Base-by-base conservation (phyloP, 2,797 vertebrate genomes). In the Chromobotia macracanthus region DNA sequence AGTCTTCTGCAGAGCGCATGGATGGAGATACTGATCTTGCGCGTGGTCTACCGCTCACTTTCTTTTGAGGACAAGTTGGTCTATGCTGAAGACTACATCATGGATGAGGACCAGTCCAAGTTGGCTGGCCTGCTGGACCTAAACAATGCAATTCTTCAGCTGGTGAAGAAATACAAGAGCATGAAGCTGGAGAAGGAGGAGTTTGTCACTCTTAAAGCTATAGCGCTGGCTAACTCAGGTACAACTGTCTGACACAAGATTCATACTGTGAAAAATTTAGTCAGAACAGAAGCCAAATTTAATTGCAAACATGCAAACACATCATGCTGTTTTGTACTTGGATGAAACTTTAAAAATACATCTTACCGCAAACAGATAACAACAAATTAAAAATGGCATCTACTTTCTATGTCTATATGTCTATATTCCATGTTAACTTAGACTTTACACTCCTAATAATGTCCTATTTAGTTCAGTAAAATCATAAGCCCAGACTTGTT, bases 161-260 rank as follows among this genome's bases (percentile, higher is more conserved):
- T 99, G 89, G 97, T 99, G 80, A 99, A 98, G 93, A 99, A 98
- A 85, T 99, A 98, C 89, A 98, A 97, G 90, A 90, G 91, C 86
- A 98, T 99, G 96, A 99, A 99, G 89, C 92, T 99, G 86, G 97
- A 99, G 92, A 99, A 99, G 85, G 97, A 99, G 89, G 97, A 99
- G 87, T 99, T 99, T 78, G 97, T 99, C 88, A 98, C 97, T 89
- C 95, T 99, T 87, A 99, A 99, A 93, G 97, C 97, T 87, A 98
- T 99, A 82, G 97, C 97, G 78, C 94, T 99, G 89, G 97, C 97
- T 91, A 99, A 99, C 94, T 99, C 97, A 96, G 97, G 97, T 99
- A 89, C 84, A 71, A 48, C 2, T 0, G 15, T 3, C 8, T 35
- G 8, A 19, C 5, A 0, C 1, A 10, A 56, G 55, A 58, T 58